phyloP scores from a whole-genome alignment of 1,140 invertebrate species.

The Cyrtorhinus lividipennis region DNA sequence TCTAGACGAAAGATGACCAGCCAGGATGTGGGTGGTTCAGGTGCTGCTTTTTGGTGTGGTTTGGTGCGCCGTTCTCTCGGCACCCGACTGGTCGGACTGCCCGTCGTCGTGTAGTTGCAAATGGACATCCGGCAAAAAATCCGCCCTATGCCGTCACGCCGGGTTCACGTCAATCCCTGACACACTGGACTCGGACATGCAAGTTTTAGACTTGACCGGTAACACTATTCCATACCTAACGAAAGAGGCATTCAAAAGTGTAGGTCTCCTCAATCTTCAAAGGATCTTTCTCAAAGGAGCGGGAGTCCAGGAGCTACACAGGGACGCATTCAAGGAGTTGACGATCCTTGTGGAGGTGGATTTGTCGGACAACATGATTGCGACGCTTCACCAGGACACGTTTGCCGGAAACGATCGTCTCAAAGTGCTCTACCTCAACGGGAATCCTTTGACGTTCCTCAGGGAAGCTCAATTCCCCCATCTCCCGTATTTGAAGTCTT shows the following conservation, averaged over 20 bases:
- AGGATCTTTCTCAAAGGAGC: slow-evolving; percentile 60
- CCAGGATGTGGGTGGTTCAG: slow-evolving; percentile 19
- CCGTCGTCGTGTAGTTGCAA: slow-evolving; percentile 67
- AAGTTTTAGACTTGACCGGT: slow-evolving; percentile 67
- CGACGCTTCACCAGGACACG: slow-evolving; percentile 47
- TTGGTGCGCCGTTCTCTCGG: slow-evolving; percentile 17
- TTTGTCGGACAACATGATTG: slow-evolving; percentile 56
- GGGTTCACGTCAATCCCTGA: slow-evolving; percentile 58
- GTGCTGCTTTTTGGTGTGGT: slow-evolving; percentile 23
- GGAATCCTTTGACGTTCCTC: slow-evolving; percentile 51
- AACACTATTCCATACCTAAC: slow-evolving; percentile 60
- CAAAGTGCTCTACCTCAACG: slow-evolving; percentile 47
- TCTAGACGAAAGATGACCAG: slow-evolving; percentile 22
- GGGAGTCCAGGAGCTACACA: slow-evolving; percentile 55
- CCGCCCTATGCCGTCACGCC: slow-evolving; percentile 61
- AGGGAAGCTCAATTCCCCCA: slow-evolving; percentile 50
- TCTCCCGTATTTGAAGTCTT: slow-evolving; percentile 48
- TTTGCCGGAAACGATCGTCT: slow-evolving; percentile 60
- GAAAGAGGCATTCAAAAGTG: slow-evolving; percentile 62
- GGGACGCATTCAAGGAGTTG: slow-evolving; percentile 69
- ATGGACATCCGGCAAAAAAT: slow-evolving; percentile 78
- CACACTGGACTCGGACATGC: slow-evolving; percentile 61
- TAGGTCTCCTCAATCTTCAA: slow-evolving; percentile 69
- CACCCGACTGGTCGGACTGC: slow-evolving; percentile 64
- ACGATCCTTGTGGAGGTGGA: slow-evolving; percentile 77